Evolutionary conservation across 2,797 vertebrate genomes (phyloP).

Genomic region (Spondyliosoma cantharus): DNA sequence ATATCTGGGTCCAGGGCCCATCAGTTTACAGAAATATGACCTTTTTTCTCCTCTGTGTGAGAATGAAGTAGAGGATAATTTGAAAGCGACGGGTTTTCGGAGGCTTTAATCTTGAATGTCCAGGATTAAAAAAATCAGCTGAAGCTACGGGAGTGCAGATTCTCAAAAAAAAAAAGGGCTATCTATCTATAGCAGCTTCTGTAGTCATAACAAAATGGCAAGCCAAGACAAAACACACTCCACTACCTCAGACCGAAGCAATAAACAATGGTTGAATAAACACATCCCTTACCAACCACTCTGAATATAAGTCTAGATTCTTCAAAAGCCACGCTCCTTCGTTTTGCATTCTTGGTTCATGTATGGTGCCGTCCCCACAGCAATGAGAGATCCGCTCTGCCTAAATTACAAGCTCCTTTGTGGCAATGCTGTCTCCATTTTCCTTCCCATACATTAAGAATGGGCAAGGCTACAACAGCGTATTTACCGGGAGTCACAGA

Average conservation of each 20-base stretch:
- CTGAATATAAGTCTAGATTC: slow-evolving; percentile 76
- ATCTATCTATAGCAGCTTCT: slow-evolving; percentile 80
- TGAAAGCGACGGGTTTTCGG: slow-evolving; percentile 50
- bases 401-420: slow-evolving; percentile 82
- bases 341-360: slow-evolving; percentile 77
- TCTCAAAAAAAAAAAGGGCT: slow-evolving; percentile 51
- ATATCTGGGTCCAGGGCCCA: slow-evolving; percentile 50
- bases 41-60: slow-evolving; percentile 38
- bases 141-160: slow-evolving; percentile 56
- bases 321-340: slow-evolving; percentile 74
- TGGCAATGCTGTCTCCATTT: slow-evolving; percentile 73
- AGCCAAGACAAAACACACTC: slow-evolving; percentile 84
- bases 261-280: slow-evolving; percentile 84
- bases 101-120: slow-evolving; percentile 74
- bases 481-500: slow-evolving; percentile 35
- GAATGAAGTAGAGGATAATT: slow-evolving; percentile 63
- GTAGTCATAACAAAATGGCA: slow-evolving; percentile 82
- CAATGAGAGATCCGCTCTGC: slow-evolving; percentile 77
- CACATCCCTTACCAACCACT: slow-evolving; percentile 78
- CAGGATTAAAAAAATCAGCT: slow-evolving; percentile 64
- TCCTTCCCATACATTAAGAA: slow-evolving; percentile 75
- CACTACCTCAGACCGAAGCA: slow-evolving; percentile 79
- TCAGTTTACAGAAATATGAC: slow-evolving; percentile 60
- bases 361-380: slow-evolving; percentile 73
- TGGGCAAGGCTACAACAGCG: slow-evolving; percentile 41